Percentiles rank a stretch among this genome's conserved stretches.
phyloP scores from a whole-genome alignment of 2,113 vertebrate genomes.

The Strigops habroptila region DNA sequence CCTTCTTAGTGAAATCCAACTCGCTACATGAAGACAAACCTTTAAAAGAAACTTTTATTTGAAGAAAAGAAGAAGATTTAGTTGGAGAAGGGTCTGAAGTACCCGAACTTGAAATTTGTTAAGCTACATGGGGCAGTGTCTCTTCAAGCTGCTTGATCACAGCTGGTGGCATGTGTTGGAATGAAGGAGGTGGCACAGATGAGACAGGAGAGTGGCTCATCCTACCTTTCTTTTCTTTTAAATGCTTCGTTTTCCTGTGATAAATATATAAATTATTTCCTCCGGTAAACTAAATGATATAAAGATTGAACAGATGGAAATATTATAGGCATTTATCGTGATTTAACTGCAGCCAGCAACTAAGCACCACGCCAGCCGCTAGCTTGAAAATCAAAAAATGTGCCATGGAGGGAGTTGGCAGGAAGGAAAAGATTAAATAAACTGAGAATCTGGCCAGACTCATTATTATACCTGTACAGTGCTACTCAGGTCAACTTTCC shows the following conservation, averaged over 20 bases:
- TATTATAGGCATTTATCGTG: background rate
- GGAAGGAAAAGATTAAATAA: conserved; percentile 20
- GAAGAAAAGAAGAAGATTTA: background rate
- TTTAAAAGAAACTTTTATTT: background rate
- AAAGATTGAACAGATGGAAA: background rate
- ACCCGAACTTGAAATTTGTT: background rate
- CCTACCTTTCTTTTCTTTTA: background rate
- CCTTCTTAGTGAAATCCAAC: background rate
- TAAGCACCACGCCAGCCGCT: background rate
- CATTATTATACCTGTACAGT: background rate
- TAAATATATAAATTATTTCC: background rate
- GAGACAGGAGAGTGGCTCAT: background rate
- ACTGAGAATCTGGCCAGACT: background rate
- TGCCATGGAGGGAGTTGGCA: background rate
- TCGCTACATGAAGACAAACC: background rate
- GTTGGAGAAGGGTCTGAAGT: background rate
- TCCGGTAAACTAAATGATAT: background rate
- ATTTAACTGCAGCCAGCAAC: background rate
- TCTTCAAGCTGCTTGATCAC: background rate
- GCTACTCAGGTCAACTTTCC: background rate
- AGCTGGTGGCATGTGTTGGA: background rate
- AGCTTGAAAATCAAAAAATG: background rate
- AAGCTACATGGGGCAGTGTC: background rate
- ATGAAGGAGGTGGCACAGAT: background rate
- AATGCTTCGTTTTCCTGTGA: background rate